phyloP scores from a whole-genome alignment of 1,140 invertebrate species.

The Nasonia vitripennis region DNA sequence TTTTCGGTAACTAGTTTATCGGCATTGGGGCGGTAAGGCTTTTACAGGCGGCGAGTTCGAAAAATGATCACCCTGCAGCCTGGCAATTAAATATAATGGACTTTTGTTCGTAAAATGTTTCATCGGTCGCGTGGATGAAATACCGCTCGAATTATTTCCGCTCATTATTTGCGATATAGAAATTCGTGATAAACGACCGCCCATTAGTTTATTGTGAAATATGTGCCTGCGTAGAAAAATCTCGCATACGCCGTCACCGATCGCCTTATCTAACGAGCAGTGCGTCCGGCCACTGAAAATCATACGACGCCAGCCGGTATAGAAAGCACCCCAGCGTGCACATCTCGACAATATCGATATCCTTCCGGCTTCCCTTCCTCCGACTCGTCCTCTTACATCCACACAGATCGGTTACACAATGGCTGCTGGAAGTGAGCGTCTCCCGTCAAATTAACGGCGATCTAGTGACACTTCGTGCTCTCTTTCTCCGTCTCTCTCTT shows the following conservation, averaged over 20 bases:
- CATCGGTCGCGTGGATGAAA: neutral
- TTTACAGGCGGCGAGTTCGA: neutral
- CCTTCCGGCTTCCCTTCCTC: neutral
- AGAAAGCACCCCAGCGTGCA: neutral
- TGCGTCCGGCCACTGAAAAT: neutral
- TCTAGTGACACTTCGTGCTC: constrained; percentile 33
- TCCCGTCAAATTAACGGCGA: constrained; percentile 42
- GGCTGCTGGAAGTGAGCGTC: neutral
- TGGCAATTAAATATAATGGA: neutral
- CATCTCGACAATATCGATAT: neutral
- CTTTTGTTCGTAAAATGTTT: neutral
- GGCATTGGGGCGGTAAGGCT: too few species aligned
- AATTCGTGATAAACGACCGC: too few species aligned
- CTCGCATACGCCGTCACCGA: too few species aligned
- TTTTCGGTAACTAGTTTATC: constrained; percentile 9
- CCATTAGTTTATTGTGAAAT: too few species aligned
- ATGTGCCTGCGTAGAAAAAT: too few species aligned
- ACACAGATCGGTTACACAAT: constrained; percentile 1
- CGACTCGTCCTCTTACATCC: neutral
- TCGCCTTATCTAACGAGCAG: too few species aligned
- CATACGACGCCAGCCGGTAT: neutral
- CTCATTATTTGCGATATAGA: neutral
- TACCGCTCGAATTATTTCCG: neutral
- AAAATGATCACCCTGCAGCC: neutral
- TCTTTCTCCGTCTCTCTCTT: neutral